These are phyloP conservation scores for Rosalia funebris DNA, from an alignment of 2,888 invertebrate genomes.

Conservation along the genomic window DNA sequence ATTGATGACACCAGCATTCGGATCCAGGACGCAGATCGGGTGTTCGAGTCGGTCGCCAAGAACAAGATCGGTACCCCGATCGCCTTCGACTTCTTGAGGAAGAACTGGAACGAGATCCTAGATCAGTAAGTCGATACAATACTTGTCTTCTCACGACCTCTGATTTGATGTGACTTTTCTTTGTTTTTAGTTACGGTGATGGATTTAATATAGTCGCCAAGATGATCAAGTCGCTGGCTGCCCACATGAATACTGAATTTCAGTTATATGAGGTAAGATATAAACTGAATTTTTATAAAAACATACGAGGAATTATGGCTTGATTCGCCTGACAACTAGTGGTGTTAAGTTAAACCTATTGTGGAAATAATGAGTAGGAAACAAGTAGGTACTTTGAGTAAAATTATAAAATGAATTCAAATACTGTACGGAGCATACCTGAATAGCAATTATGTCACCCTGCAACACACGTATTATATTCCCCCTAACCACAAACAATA, in stretches of 20 bases:
- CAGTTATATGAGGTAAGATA: slow-evolving; percentile 57
- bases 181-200: slow-evolving; percentile 65
- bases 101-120: slow-evolving; percentile 64
- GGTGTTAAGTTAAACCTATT: too few relatives aligned
- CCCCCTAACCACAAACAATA: too few relatives aligned
- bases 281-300: background rate
- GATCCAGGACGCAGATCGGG: slow-evolving; percentile 71
- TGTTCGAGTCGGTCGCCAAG: slow-evolving; percentile 69
- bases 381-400: too few relatives aligned
- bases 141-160: background rate
- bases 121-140: slow-evolving; percentile 60
- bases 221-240: slow-evolving; percentile 67
- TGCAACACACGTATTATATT: too few relatives aligned
- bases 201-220: slow-evolving; percentile 67
- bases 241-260: slow-evolving; percentile 67
- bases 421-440: too few relatives aligned
- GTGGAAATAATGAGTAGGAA: too few relatives aligned
- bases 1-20: slow-evolving; percentile 65
- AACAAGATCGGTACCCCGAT: slow-evolving; percentile 70
- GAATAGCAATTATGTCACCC: too few relatives aligned
- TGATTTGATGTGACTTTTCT: background rate
- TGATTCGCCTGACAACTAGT: too few relatives aligned
- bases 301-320: too few relatives aligned
- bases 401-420: too few relatives aligned
- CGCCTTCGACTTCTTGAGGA: slow-evolving; percentile 70